Evolutionary conservation across 35 echinoderm and acorn worm genomes (phyloP).

Genomic region (Apostichopus parvimensis): DNA sequence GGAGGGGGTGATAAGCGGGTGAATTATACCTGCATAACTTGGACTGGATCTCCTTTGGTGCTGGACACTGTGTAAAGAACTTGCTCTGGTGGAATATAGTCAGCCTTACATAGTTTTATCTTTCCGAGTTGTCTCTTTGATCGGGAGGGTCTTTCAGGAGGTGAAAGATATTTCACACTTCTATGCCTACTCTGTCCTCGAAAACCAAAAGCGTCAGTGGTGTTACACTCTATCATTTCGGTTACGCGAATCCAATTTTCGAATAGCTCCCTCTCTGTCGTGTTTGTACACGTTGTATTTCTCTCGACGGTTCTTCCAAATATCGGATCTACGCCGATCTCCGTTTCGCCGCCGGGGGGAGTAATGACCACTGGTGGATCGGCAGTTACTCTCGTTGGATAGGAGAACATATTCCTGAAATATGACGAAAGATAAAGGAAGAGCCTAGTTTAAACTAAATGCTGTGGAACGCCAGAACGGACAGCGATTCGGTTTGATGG

Average conservation of each 20-base stretch:
- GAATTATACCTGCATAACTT: constrained; percentile 7
- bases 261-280: constrained; percentile 7
- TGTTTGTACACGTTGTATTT: constrained; percentile 27
- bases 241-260: constrained; percentile 6
- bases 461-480: no score
- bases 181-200: background rate
- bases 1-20: background rate
- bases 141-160: background rate
- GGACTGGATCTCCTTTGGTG: constrained; percentile 12
- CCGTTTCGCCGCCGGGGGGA: background rate
- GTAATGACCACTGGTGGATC: background rate
- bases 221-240: constrained; percentile 4
- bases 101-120: background rate
- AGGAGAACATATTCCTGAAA: constrained; percentile 30
- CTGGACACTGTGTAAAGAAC: constrained; percentile 28
- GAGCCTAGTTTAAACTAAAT: no score
- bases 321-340: background rate
- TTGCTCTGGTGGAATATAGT: constrained; percentile 20
- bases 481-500: no score
- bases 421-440: no score
- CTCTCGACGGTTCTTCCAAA: background rate
- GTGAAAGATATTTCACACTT: background rate
- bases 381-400: constrained; percentile 4
- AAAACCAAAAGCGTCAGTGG: background rate
- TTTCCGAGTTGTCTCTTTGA: background rate